Evolutionary conservation across 1,140 invertebrate species (phyloP).

Genomic region (Littorina saxatilis): DNA sequence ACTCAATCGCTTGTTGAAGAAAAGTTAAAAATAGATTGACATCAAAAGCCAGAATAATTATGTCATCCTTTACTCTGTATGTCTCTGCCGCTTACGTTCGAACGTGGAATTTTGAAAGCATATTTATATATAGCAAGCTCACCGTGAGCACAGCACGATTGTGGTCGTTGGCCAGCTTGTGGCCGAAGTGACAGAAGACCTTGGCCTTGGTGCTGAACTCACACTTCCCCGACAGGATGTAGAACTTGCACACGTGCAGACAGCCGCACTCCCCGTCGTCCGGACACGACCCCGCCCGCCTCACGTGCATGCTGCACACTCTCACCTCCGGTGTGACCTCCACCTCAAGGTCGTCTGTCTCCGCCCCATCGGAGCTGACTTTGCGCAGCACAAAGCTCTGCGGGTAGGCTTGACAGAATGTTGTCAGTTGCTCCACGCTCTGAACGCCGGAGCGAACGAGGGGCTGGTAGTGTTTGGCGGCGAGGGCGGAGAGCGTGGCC

Average conservation of each 20-base stretch:
- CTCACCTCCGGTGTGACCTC: constrained; percentile 7
- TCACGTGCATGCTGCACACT: neutral
- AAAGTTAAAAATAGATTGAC: too few relatives aligned
- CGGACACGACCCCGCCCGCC: neutral
- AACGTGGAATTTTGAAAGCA: too few relatives aligned
- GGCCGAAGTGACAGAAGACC: neutral
- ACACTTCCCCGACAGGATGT: constrained; percentile 12
- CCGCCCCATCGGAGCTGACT: neutral
- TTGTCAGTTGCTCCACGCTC: neutral
- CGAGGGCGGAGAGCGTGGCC: neutral
- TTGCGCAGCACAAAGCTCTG: neutral
- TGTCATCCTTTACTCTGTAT: too few relatives aligned
- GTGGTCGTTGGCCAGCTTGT: constrained; percentile 6
- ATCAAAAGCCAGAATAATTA: too few relatives aligned
- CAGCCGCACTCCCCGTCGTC: constrained; percentile 7
- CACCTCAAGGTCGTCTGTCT: neutral
- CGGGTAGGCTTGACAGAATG: neutral
- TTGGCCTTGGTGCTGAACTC: neutral
- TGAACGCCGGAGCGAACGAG: neutral
- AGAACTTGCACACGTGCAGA: constrained; percentile 21
- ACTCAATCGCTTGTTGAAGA: too few relatives aligned
- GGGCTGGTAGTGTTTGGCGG: neutral
- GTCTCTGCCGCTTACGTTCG: too few relatives aligned
- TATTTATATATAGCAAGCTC: too few relatives aligned
- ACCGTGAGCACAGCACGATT: constrained; percentile 3